Percentiles rank a stretch among this genome's conserved stretches.
Evolutionary conservation across 2,797 vertebrate species (phyloP).

Genomic region (Notamacropus eugenii): DNA sequence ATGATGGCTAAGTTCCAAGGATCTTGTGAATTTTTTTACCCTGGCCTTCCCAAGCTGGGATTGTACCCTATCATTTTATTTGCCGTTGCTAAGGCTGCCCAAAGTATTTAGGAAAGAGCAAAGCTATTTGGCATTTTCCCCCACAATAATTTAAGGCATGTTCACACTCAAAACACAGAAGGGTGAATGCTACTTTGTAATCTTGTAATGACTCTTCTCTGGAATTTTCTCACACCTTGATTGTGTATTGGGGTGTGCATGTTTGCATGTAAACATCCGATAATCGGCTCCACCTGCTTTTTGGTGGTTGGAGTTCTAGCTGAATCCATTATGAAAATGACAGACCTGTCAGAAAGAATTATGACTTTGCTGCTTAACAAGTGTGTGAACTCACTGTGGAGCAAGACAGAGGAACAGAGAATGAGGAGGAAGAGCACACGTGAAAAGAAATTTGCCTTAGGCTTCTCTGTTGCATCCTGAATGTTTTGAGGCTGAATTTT

Average conservation of each 20-base stretch:
- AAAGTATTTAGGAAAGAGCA: not conserved
- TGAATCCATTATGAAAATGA: conserved; percentile 55
- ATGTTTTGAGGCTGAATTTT: not conserved
- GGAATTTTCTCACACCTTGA: not conserved
- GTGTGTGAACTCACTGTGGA: not conserved
- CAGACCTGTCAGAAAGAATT: conserved; percentile 34
- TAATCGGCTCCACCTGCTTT: not conserved
- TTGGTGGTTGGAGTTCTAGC: not conserved
- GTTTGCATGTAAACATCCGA: conserved; percentile 41
- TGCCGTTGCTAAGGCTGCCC: not conserved
- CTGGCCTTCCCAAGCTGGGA: not conserved
- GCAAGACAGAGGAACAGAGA: not conserved
- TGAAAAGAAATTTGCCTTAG: not conserved
- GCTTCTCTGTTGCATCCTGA: not conserved
- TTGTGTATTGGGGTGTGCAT: not conserved
- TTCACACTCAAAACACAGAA: not conserved
- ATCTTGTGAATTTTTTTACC: not conserved
- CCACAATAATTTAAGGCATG: not conserved
- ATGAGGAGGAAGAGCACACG: not conserved
- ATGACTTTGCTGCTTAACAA: conserved; percentile 11
- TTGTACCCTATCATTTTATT: accelerated
- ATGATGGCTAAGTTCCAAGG: not conserved
- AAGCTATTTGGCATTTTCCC: not conserved
- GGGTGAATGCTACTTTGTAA: not conserved
- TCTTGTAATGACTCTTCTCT: conserved; percentile 11